A percentile compares a stretch with the other conserved stretches of the same genome.
phyloP scores from a whole-genome alignment of 2,888 invertebrate species.

The Daptonema setosum region DNA sequence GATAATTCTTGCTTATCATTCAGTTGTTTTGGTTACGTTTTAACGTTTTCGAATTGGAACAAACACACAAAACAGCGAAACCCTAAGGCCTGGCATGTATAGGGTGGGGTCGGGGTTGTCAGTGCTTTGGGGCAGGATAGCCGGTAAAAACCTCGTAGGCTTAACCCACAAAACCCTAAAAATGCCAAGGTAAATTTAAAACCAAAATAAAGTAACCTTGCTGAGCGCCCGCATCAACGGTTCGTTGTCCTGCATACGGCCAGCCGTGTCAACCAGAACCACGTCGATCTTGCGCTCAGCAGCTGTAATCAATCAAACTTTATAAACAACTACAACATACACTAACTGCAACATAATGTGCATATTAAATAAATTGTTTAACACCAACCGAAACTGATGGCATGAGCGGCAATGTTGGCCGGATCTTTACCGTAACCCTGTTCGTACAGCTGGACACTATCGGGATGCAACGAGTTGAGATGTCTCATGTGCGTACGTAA shows the following conservation, averaged over 20 bases:
- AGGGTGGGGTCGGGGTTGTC: too few species aligned
- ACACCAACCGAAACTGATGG: conserved; percentile 51
- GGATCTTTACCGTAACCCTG: conserved; percentile 98
- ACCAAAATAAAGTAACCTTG: conserved; percentile 45
- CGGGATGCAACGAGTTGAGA: conserved; percentile 74
- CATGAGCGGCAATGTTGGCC: conserved; percentile 91
- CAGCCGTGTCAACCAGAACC: conserved; percentile 92
- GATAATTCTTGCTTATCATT: too few species aligned
- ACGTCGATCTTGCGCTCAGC: conserved; percentile 60
- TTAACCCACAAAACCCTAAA: too few species aligned
- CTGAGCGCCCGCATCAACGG: conserved; percentile 91
- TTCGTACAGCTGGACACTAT: conserved; percentile 66
- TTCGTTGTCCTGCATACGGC: conserved; percentile 99
- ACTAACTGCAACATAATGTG: not conserved
- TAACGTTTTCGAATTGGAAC: too few species aligned
- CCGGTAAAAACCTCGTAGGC: too few species aligned
- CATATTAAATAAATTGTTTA: not conserved
- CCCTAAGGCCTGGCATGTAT: too few species aligned
- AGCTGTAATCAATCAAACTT: conserved; percentile 30
- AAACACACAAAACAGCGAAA: too few species aligned
- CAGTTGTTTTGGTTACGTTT: too few species aligned
- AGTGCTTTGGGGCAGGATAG: too few species aligned
- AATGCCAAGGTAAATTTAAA: too few species aligned
- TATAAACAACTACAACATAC: not conserved
- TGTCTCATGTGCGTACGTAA: conserved; percentile 76